phyloP scores from a whole-genome alignment of 2,888 invertebrate species.

The Notocelia uddmanniana region DNA sequence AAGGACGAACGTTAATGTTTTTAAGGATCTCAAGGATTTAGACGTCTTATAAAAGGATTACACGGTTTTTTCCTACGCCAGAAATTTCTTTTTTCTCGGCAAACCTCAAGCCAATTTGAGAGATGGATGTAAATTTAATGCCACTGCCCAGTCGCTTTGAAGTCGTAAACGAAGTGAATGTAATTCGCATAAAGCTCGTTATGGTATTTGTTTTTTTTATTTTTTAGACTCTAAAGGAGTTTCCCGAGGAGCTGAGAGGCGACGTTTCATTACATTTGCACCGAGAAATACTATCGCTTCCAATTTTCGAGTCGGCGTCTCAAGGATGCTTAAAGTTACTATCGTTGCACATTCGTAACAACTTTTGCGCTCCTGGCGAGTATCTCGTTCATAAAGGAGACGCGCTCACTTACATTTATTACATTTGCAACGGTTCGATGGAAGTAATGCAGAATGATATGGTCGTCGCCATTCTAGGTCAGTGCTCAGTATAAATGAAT shows the following conservation, averaged over 20 bases:
- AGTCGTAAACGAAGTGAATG: slow-evolving; percentile 47
- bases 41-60: slow-evolving; percentile 44
- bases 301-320: slow-evolving; percentile 97
- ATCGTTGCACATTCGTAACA: slow-evolving; percentile 96
- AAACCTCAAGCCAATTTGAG: slow-evolving; percentile 40
- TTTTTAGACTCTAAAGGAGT: slow-evolving; percentile 95
- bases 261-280: slow-evolving; percentile 98
- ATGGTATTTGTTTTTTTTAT: slow-evolving; percentile 48
- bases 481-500: slow-evolving; percentile 82
- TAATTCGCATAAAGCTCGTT: slow-evolving; percentile 42
- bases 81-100: slow-evolving; percentile 34
- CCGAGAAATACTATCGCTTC: slow-evolving; percentile 96
- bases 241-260: slow-evolving; percentile 97
- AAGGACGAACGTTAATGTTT: slow-evolving; percentile 37
- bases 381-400: slow-evolving; percentile 97
- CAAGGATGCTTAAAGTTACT: slow-evolving; percentile 97
- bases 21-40: slow-evolving; percentile 32
- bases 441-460: slow-evolving; percentile 98
- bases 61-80: slow-evolving; percentile 23
- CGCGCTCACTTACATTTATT: slow-evolving; percentile 96
- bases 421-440: slow-evolving; percentile 98
- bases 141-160: slow-evolving; percentile 48
- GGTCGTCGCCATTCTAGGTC: slow-evolving; percentile 98
- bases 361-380: slow-evolving; percentile 98
- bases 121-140: slow-evolving; percentile 49